phyloP scores from a whole-genome alignment of 2,113 vertebrate genomes.

The Probosciger aterrimus region DNA sequence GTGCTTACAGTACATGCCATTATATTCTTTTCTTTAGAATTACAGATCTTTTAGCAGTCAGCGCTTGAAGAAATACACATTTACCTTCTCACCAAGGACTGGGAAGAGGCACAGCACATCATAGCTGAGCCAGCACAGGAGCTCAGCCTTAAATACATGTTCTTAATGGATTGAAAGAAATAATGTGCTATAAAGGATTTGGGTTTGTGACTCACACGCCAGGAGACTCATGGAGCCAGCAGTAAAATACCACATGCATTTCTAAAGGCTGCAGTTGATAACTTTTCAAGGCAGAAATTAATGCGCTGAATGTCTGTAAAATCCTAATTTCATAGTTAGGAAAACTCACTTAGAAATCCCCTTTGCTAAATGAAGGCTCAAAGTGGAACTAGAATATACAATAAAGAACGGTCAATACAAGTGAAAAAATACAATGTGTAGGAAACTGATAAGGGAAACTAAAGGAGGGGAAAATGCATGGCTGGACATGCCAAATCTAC shows the following conservation, averaged over 20 bases:
- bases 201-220: accelerated
- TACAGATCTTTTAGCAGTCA: neutral
- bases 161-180: neutral
- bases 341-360: neutral
- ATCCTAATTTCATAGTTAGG: neutral
- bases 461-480: neutral
- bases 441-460: neutral
- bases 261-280: neutral
- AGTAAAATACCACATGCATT: neutral
- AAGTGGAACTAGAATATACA: neutral
- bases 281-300: neutral
- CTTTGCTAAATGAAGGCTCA: neutral
- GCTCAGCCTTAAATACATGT: neutral
- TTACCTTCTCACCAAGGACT: neutral
- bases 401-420: neutral
- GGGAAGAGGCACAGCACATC: neutral
- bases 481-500: neutral
- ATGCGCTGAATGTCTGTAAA: neutral
- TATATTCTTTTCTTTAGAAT: neutral
- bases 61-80: neutral
- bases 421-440: neutral
- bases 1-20: neutral
- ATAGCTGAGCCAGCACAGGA: neutral
- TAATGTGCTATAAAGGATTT: neutral
- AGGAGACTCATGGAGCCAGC: neutral